These are phyloP conservation scores for Volucella inflata DNA, from an alignment of 2,888 invertebrate species.

Conservation along the genomic window DNA sequence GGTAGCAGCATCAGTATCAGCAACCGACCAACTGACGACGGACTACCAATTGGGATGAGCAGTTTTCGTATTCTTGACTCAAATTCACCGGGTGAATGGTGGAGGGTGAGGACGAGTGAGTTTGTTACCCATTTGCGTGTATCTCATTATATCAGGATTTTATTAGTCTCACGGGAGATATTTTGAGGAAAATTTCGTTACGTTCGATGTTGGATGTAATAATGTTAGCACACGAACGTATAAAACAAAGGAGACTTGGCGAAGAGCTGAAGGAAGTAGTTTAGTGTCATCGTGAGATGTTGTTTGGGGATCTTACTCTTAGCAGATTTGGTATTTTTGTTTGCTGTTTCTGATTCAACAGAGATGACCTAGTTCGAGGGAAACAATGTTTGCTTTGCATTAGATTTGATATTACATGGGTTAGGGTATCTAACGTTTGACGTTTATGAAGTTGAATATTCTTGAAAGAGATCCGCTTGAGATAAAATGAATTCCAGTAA, in stretches of 20 bases:
- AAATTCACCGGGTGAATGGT: background rate
- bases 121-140: constrained; percentile 50
- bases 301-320: constrained; percentile 19
- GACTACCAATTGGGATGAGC: background rate
- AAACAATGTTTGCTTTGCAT: background rate
- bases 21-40: no score
- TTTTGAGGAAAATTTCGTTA: constrained; percentile 70
- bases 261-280: constrained; percentile 40
- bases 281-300: constrained; percentile 61
- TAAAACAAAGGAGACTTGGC: constrained; percentile 45
- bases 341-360: background rate
- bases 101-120: background rate
- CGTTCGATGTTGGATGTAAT: constrained; percentile 69
- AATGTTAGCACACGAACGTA: constrained; percentile 51
- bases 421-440: no score
- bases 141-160: constrained; percentile 71
- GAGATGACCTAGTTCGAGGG: constrained; percentile 19
- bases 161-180: constrained; percentile 67
- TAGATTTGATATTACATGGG: background rate
- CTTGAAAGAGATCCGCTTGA: no score
- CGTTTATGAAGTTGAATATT: no score
- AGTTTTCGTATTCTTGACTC: constrained; percentile 36
- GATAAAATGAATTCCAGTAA: no score
- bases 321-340: constrained; percentile 17
- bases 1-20: constrained; percentile 4